These are phyloP conservation scores for Apotomis capreana DNA, from an alignment of 2,888 invertebrate genomes.

Conservation along the genomic window DNA sequence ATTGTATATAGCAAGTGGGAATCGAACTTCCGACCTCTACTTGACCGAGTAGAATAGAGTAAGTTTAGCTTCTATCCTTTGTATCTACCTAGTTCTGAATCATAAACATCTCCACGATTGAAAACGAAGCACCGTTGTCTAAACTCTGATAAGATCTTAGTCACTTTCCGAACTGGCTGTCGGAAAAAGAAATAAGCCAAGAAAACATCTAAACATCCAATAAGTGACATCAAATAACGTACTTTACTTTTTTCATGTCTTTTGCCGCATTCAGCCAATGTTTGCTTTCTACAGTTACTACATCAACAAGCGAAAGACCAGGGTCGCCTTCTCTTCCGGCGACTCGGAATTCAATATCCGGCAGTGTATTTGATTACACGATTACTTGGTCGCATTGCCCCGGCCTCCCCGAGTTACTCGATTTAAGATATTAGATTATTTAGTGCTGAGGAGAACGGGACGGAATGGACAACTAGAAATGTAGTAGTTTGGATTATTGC, in stretches of 20 bases:
- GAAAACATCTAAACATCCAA: slow-evolving; percentile 13
- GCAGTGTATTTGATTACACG: slow-evolving; percentile 71
- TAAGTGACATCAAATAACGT: slow-evolving; percentile 47
- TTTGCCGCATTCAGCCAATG: slow-evolving; percentile 41
- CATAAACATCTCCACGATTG: no score
- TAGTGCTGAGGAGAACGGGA: slow-evolving; percentile 31
- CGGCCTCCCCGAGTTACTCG: slow-evolving; percentile 52
- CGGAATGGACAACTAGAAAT: neutral
- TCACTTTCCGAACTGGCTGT: no score
- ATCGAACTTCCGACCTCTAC: no score
- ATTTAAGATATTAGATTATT: slow-evolving; percentile 52
- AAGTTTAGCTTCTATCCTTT: no score
- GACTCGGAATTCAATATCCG: slow-evolving; percentile 81
- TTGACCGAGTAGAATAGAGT: no score
- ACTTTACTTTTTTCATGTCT: neutral
- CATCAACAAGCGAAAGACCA: slow-evolving; percentile 73
- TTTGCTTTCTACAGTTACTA: slow-evolving; percentile 64
- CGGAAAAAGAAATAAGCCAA: neutral
- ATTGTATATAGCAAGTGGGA: no score
- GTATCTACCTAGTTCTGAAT: no score
- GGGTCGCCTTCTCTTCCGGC: slow-evolving; percentile 61
- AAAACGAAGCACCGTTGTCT: no score
- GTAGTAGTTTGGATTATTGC: no score
- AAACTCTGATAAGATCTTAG: no score
- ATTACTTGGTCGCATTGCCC: slow-evolving; percentile 59